Evolutionary conservation across 2,797 vertebrate genomes (phyloP).

Genomic region (Poecilia picta): DNA sequence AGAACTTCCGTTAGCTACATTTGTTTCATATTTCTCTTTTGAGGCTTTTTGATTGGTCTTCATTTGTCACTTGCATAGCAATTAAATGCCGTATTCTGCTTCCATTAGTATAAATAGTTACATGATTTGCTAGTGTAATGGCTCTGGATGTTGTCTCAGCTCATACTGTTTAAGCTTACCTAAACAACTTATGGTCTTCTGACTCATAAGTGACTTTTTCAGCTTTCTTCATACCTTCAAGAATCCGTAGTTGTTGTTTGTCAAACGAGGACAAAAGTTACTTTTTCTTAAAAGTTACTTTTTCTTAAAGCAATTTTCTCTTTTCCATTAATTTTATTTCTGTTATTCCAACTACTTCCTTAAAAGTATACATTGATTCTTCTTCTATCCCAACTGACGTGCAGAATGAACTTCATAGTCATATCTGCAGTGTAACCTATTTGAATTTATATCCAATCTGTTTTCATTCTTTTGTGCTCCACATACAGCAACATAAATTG

Average conservation of each 20-base stretch:
- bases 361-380: not conserved
- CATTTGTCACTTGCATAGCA: not conserved
- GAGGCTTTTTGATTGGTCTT: not conserved
- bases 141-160: not conserved
- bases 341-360: not conserved
- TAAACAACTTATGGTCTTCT: not conserved
- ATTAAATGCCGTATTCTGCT: not conserved
- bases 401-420: not conserved
- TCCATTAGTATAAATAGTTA: not conserved
- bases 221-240: not conserved
- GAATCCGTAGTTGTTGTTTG: not conserved
- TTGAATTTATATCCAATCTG: not conserved
- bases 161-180: not conserved
- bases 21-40: not conserved
- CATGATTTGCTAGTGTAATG: not conserved
- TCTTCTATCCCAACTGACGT: not conserved
- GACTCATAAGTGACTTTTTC: not conserved
- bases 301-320: not conserved
- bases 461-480: not conserved
- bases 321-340: not conserved
- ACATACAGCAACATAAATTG: conserved; percentile 29
- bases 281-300: not conserved
- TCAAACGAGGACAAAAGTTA: not conserved
- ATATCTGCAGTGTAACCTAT: not conserved
- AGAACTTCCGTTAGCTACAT: not conserved